phyloP scores from a whole-genome alignment of 2,797 vertebrate genomes.

The Caiman crocodilus region DNA sequence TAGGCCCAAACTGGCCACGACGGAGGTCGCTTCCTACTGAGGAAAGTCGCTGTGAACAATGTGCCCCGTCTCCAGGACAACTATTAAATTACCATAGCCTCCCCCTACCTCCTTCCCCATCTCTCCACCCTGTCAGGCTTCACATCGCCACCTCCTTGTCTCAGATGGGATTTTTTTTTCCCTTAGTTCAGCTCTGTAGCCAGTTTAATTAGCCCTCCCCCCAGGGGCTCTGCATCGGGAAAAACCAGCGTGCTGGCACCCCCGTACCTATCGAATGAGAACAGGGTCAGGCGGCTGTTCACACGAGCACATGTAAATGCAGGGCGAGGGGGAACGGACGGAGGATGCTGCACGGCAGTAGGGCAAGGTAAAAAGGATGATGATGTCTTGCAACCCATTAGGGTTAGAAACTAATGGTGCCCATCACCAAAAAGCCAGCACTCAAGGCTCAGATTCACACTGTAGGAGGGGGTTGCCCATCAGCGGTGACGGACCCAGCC shows the following conservation, averaged over 20 bases:
- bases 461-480: no score
- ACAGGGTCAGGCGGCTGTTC: not conserved
- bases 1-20: not conserved
- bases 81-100: slow-evolving; percentile 21
- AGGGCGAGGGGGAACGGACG: not conserved
- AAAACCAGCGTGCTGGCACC: not conserved
- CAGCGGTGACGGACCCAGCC: not conserved
- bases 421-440: not conserved
- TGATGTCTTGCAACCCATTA: not conserved
- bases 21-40: slow-evolving; percentile 30
- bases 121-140: not conserved
- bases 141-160: not conserved
- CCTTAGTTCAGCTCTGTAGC: not conserved
- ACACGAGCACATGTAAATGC: not conserved
- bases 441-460: no score
- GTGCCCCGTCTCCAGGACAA: slow-evolving; percentile 31
- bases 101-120: not conserved
- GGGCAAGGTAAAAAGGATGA: not conserved
- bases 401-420: not conserved
- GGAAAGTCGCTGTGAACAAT: slow-evolving; percentile 33
- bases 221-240: not conserved
- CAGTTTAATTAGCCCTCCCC: slow-evolving; percentile 40
- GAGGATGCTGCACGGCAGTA: not conserved
- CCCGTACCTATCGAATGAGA: not conserved
- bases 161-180: not conserved